Percentiles rank a stretch among this genome's conserved stretches.
Conservation (phyloP, 2,888 invertebrate genomes). For the Lomographa bimaculata region DNA sequence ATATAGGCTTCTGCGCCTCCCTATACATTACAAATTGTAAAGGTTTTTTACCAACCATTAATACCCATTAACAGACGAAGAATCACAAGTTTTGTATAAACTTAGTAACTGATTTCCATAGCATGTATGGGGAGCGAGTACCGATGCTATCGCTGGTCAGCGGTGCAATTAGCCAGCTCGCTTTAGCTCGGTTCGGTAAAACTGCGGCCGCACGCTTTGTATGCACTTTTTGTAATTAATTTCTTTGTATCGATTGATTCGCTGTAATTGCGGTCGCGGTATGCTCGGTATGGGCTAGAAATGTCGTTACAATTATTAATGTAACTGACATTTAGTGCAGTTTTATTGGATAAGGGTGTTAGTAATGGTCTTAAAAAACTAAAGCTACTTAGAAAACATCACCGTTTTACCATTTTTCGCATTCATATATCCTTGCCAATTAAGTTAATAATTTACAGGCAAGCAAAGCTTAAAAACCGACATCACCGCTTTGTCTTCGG, state of each 20-base stretch:
- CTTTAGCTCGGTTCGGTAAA: slow-evolving; percentile 67
- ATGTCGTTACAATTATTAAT: slow-evolving; percentile 29
- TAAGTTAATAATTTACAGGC: too few species aligned
- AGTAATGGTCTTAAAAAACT: neutral
- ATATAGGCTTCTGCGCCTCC: too few species aligned
- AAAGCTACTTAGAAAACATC: too few species aligned
- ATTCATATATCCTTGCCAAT: too few species aligned
- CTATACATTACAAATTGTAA: too few species aligned
- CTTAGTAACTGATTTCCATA: too few species aligned
- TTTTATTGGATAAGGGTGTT: neutral
- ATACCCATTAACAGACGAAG: too few species aligned
- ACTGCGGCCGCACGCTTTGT: slow-evolving; percentile 60
- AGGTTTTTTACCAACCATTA: too few species aligned
- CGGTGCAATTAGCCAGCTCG: slow-evolving; percentile 74
- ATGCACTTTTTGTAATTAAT: slow-evolving; percentile 69
- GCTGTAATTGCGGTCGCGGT: slow-evolving; percentile 39
- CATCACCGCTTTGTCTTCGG: too few species aligned
- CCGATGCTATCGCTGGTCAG: slow-evolving; percentile 62
- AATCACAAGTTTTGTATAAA: too few species aligned
- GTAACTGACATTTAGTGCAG: slow-evolving; percentile 18
- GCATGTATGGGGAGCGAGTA: slow-evolving; percentile 13
- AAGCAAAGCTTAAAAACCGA: too few species aligned
- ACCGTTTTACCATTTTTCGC: too few species aligned
- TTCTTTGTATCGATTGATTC: slow-evolving; percentile 64
- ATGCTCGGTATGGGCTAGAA: slow-evolving; percentile 19